A percentile compares a stretch with the other conserved stretches of the same genome.
phyloP scores from a whole-genome alignment of 2,797 vertebrate genomes.

The Corythornis leucogaster region DNA sequence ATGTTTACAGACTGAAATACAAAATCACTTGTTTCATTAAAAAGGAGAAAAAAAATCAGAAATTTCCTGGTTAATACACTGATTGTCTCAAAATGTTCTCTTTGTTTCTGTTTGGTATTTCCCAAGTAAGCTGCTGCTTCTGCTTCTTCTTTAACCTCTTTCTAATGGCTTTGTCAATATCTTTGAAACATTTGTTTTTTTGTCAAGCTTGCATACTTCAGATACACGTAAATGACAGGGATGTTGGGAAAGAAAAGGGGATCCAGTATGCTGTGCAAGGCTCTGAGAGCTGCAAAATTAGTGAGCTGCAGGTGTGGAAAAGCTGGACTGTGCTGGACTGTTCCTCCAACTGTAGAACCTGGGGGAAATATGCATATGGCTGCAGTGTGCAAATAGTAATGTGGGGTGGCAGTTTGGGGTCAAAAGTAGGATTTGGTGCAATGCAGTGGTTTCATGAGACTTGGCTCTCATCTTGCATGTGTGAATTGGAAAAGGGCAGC shows the following conservation, averaged over 20 bases:
- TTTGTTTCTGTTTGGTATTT: constrained; percentile 38
- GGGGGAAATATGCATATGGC: not conserved
- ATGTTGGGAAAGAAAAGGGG: not conserved
- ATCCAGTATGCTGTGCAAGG: not conserved
- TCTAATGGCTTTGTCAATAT: not conserved
- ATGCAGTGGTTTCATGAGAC: not conserved
- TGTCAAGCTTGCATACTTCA: not conserved
- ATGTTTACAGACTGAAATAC: constrained; percentile 34
- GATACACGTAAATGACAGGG: not conserved
- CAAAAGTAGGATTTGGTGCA: not conserved
- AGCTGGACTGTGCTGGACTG: not conserved
- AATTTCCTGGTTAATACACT: not conserved
- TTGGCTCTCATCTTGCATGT: not conserved
- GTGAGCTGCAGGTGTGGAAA: not conserved
- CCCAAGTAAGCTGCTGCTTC: not conserved
- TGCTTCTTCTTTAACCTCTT: not conserved
- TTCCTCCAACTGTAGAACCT: not conserved
- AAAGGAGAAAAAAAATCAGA: not conserved
- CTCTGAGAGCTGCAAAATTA: not conserved
- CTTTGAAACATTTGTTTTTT: constrained; percentile 2
- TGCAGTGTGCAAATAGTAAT: not conserved
- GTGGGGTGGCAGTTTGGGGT: not conserved
- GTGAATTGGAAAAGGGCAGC: not conserved
- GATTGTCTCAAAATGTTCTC: not conserved
- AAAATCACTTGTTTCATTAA: not conserved